phyloP scores from a whole-genome alignment of 1,140 invertebrate species.

The Hirudo medicinalis region DNA sequence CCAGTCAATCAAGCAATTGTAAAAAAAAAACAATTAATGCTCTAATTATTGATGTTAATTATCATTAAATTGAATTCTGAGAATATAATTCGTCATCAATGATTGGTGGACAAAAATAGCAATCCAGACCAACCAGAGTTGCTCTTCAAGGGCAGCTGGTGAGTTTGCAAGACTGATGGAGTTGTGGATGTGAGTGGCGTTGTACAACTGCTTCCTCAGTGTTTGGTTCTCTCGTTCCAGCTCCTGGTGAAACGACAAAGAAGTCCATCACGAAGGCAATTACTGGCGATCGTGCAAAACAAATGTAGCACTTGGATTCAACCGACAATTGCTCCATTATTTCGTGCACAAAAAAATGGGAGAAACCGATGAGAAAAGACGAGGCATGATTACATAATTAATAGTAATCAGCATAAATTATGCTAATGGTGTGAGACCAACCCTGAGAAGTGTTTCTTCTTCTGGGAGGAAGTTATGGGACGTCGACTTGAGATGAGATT shows the following conservation, averaged over 20 bases:
- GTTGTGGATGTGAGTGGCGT: background rate
- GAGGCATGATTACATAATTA: no score
- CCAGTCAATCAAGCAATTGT: background rate
- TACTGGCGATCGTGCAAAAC: no score
- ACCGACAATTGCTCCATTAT: no score
- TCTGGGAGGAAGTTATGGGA: no score
- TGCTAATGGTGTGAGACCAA: no score
- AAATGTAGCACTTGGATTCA: no score
- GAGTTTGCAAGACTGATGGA: background rate
- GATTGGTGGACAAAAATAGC: background rate
- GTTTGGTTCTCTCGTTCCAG: background rate
- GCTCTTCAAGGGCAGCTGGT: background rate
- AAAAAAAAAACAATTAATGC: background rate
- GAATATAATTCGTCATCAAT: background rate
- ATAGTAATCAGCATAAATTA: no score
- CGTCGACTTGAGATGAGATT: no score
- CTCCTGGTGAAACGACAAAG: background rate
- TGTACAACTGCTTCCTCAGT: background rate
- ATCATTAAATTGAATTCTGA: constrained; percentile 1
- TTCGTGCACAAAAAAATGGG: no score
- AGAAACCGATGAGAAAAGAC: no score
- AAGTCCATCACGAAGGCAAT: no score
- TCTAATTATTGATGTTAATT: background rate
- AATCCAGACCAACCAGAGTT: constrained; percentile 7
- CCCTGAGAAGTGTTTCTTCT: no score